phyloP scores from a whole-genome alignment of 2,113 vertebrate species.

The Anguilla japonica region DNA sequence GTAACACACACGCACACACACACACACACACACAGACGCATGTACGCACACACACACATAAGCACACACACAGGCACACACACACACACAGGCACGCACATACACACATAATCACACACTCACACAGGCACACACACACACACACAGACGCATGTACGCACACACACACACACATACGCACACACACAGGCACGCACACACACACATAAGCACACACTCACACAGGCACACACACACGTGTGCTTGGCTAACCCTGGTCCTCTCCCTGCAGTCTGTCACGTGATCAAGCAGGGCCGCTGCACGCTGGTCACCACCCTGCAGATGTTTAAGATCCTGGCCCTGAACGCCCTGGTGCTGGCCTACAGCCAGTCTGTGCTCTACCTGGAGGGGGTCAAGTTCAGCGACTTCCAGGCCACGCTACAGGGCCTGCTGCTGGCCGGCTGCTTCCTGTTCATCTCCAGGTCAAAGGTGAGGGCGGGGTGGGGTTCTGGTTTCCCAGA shows the following conservation, averaged over 20 bases:
- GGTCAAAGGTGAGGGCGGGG: conserved; percentile 83
- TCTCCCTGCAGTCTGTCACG: conserved; percentile 82
- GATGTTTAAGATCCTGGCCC: conserved; percentile 97
- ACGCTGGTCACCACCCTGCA: conserved; percentile 93
- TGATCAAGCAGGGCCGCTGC: conserved; percentile 97
- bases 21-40: background rate
- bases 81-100: background rate
- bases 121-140: background rate
- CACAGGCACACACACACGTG: background rate
- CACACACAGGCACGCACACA: background rate
- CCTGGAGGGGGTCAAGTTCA: conserved; percentile 95
- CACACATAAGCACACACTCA: too few species aligned
- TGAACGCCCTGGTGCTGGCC: conserved; percentile 92
- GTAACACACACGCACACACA: conserved; percentile 34
- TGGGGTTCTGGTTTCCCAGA: background rate
- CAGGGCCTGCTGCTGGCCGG: conserved; percentile 92
- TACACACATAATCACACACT: background rate
- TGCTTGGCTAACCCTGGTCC: background rate
- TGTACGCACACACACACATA: background rate
- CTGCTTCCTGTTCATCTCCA: conserved; percentile 97
- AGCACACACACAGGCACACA: background rate
- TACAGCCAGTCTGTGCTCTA: conserved; percentile 98
- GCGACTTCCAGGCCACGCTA: conserved; percentile 92
- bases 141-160: too few species aligned
- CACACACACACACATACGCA: background rate